A percentile compares a stretch with the other conserved stretches of the same genome.
These are phyloP conservation scores for Pachyuromys duprasi DNA, from an alignment of 2,797 vertebrate genomes.

Conservation along the genomic window DNA sequence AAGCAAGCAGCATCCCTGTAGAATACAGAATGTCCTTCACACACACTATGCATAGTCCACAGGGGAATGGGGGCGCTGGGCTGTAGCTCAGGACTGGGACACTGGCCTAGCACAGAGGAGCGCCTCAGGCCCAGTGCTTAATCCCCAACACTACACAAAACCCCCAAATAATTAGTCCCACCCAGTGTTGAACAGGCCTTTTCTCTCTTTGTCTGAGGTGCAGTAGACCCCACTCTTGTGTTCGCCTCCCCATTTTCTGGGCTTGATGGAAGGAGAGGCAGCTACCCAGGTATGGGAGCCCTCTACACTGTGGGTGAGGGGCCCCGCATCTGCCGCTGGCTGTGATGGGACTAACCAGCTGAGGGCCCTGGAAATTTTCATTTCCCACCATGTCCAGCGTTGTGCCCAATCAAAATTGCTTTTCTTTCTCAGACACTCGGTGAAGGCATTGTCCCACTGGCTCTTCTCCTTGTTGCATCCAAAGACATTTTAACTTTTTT, in stretches of 20 bases:
- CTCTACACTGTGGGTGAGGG: neutral
- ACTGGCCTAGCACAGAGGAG: neutral
- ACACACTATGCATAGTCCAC: neutral
- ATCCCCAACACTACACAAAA: neutral
- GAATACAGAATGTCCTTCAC: neutral
- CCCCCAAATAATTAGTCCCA: neutral
- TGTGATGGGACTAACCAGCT: neutral
- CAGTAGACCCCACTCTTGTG: neutral
- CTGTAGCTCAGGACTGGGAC: neutral
- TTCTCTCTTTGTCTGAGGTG: neutral
- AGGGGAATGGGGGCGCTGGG: neutral
- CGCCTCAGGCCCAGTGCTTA: neutral
- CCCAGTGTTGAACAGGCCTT: neutral
- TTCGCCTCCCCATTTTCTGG: neutral
- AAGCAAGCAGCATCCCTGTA: neutral
- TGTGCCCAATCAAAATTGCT: neutral
- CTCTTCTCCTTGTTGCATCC: neutral
- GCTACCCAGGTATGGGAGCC: neutral
- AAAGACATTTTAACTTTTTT: neutral
- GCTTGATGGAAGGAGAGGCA: neutral
- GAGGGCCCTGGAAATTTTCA: neutral
- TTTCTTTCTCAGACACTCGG: neutral
- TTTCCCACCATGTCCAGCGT: constrained; percentile 8
- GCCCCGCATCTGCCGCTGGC: neutral
- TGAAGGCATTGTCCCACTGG: neutral